Percentiles rank a stretch among this genome's conserved stretches.
These are phyloP conservation scores for Sorex fumeus DNA, from an alignment of 2,113 vertebrate genomes.

Conservation along the genomic window DNA sequence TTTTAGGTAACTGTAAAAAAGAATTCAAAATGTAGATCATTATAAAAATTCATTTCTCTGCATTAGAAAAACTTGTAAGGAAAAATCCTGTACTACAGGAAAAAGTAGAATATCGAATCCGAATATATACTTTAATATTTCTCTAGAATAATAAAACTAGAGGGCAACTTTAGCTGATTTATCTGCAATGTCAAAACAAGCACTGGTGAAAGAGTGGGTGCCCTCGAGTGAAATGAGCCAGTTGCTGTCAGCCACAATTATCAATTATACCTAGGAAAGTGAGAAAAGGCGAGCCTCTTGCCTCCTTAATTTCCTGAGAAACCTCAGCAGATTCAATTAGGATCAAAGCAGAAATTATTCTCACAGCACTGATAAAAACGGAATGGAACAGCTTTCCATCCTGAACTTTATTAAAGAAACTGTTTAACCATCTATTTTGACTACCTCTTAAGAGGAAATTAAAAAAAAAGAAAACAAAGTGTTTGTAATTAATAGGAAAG, in stretches of 20 bases:
- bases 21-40: background rate
- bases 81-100: background rate
- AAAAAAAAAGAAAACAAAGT: slow-evolving; percentile 12
- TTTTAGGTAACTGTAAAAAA: slow-evolving; percentile 26
- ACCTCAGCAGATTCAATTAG: slow-evolving; percentile 40
- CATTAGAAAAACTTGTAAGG: slow-evolving; percentile 3
- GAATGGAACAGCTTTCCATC: background rate
- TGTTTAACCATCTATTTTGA: background rate
- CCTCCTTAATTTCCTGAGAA: slow-evolving; percentile 27
- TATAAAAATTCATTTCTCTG: slow-evolving; percentile 49
- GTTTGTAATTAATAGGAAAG: background rate
- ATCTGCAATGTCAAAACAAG: slow-evolving; percentile 30
- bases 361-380: background rate
- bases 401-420: slow-evolving; percentile 53
- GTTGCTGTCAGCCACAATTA: background rate
- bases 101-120: slow-evolving; percentile 15
- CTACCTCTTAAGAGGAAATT: background rate
- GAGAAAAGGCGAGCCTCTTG: background rate
- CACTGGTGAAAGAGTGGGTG: background rate
- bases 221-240: background rate
- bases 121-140: slow-evolving; percentile 31
- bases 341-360: slow-evolving; percentile 53
- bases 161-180: background rate
- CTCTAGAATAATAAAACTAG: background rate
- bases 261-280: background rate